These are phyloP conservation scores for Oligia latruncula DNA, from an alignment of 2,888 invertebrate species.

Conservation along the genomic window DNA sequence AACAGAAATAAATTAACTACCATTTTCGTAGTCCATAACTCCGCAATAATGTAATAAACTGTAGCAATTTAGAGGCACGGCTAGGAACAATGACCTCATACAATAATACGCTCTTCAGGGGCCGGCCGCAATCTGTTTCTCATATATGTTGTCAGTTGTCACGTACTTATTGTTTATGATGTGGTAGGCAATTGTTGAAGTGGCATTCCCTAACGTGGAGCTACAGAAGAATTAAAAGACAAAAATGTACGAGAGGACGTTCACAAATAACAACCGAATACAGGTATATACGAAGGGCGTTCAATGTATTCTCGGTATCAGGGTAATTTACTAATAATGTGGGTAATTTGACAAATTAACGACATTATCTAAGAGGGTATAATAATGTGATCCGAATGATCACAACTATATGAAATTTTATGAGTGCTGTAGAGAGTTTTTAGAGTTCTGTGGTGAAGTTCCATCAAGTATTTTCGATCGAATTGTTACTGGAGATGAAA, in stretches of 20 bases:
- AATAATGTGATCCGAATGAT: no score
- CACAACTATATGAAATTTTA: no score
- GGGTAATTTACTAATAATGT: no score
- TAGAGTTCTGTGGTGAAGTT: no score
- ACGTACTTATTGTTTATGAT: slow-evolving; percentile 57
- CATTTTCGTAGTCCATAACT: slow-evolving; percentile 58
- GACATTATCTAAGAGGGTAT: no score
- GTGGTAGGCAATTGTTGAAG: slow-evolving; percentile 35
- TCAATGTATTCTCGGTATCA: no score
- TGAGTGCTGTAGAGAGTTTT: no score
- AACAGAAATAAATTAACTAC: slow-evolving; percentile 47
- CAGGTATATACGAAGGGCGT: neutral
- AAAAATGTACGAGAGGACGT: neutral
- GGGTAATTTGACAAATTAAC: no score
- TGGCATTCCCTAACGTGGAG: slow-evolving; percentile 3
- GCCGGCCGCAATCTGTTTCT: slow-evolving; percentile 76
- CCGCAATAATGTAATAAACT: slow-evolving; percentile 72
- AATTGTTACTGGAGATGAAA: no score
- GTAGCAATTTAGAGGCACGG: slow-evolving; percentile 78
- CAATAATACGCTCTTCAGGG: slow-evolving; percentile 79
- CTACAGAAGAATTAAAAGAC: neutral
- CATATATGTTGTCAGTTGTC: slow-evolving; percentile 65
- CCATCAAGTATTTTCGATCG: no score
- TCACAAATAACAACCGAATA: neutral
- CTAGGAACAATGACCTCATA: slow-evolving; percentile 86